Base-by-base conservation (phyloP, 2,888 invertebrate genomes). In the Anagyrus pseudococci region DNA sequence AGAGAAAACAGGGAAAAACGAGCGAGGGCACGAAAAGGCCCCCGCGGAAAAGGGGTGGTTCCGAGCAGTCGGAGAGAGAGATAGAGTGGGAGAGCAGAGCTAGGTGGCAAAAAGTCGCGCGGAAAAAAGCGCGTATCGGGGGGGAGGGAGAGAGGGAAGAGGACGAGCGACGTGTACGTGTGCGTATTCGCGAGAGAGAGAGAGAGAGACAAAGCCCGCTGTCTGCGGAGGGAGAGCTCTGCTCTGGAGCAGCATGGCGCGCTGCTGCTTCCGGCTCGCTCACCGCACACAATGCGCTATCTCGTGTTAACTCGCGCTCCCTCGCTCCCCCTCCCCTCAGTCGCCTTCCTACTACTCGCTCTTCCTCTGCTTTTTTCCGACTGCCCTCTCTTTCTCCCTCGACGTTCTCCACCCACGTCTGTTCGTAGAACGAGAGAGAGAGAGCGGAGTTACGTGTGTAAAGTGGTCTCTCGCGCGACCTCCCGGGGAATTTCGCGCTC, bases 221-320 rank as follows among this genome's bases (percentile, higher is more conserved):
- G n/a, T n/a, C n/a, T 7, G 25, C 17, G 17, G 2, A 25, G 15
- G 23, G 19, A 25, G 43, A 13, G 17, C n/a, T n/a, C n/a, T n/a
- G n/a, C n/a, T n/a, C 70, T 69, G 69, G 74, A 75, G 78, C 76
- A 79, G 78, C 73, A 74, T 69, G 71, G 70, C 71, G 69, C 70
- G 70, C 70, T 69, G 77, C 78, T 77, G 77, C 74, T 80, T 80
- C 80, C 80, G 79, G 79, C 74, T 79, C 79, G 78, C 77, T 80
- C 78, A 77, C 79, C 79, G 72, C 79, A 77, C 77, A 80, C 80
- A 80, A 80, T 80, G 76, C 76, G 68, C 73, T 69, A 70, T 71
- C 72, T 70, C 75, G 77, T 77, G 78, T 78, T 77, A 76, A 77
- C 76, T 76, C 74, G 69, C 71, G 69, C n/a, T 74, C 69, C 67